These are phyloP conservation scores for Thalassophryne amazonica DNA, from an alignment of 2,797 vertebrate genomes.

Conservation along the genomic window DNA sequence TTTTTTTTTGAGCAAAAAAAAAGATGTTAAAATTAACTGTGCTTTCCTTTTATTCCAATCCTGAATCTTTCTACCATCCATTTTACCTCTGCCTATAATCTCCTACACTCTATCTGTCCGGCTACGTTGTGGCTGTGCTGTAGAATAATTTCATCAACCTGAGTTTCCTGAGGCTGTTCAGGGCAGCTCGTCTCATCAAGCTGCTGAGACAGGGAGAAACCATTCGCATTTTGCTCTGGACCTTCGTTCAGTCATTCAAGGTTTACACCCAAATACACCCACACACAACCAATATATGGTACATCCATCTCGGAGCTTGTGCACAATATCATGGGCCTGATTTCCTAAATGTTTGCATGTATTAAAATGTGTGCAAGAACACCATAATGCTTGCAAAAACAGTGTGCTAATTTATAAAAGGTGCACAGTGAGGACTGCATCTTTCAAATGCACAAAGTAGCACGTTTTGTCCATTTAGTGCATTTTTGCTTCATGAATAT, in stretches of 20 bases:
- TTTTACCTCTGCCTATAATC: not conserved
- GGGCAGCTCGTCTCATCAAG: conserved; percentile 97
- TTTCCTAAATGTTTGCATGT: no score
- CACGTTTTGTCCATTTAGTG: no score
- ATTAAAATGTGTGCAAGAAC: no score
- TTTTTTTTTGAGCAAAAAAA: conserved; percentile 31
- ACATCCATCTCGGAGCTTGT: no score
- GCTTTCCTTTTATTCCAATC: conserved; percentile 38
- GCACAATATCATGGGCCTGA: no score
- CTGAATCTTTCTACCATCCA: not conserved
- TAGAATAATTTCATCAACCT: conserved; percentile 98
- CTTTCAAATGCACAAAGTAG: no score
- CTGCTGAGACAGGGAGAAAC: conserved; percentile 95
- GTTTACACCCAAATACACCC: conserved; percentile 58
- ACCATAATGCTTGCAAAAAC: no score
- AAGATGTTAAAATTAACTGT: conserved; percentile 35
- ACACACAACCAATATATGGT: no score
- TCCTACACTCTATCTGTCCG: conserved; percentile 29
- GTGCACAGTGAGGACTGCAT: no score
- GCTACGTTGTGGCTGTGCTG: conserved; percentile 34
- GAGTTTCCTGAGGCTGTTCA: conserved; percentile 95
- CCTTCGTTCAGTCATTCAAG: conserved; percentile 97
- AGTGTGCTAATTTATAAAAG: no score
- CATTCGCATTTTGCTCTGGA: conserved; percentile 96
- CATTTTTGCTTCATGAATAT: no score